These are phyloP conservation scores for Cephalopterus ornatus DNA, from an alignment of 2,113 vertebrate species.

Conservation along the genomic window DNA sequence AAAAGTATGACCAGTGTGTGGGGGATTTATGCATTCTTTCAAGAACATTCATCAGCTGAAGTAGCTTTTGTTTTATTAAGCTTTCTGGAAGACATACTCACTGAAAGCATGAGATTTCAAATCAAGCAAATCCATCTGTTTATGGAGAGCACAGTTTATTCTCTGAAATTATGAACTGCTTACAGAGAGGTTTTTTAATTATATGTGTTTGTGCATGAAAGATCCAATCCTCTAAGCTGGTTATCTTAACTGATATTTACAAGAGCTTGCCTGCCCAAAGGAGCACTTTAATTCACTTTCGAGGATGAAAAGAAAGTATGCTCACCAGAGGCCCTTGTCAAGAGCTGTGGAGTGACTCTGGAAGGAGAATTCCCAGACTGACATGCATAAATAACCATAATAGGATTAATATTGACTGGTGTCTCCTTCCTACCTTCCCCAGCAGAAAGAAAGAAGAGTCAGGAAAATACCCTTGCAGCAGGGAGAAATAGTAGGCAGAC, in stretches of 20 bases:
- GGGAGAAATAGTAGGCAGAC: background rate
- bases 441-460: background rate
- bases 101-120: background rate
- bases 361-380: background rate
- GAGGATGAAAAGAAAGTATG: background rate
- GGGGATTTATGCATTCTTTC: background rate
- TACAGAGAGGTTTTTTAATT: background rate
- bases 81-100: background rate
- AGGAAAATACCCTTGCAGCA: background rate
- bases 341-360: background rate
- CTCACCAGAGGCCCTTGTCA: background rate
- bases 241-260: background rate
- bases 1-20: background rate
- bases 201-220: background rate
- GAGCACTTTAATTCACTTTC: background rate
- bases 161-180: background rate
- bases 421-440: background rate
- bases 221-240: background rate
- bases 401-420: no score
- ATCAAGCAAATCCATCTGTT: background rate
- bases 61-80: background rate
- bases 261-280: background rate
- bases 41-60: background rate
- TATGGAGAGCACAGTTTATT: background rate
- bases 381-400: no score